Evolutionary conservation across 2,113 vertebrate genomes (phyloP).

Genomic region (Lycaon pictus): DNA sequence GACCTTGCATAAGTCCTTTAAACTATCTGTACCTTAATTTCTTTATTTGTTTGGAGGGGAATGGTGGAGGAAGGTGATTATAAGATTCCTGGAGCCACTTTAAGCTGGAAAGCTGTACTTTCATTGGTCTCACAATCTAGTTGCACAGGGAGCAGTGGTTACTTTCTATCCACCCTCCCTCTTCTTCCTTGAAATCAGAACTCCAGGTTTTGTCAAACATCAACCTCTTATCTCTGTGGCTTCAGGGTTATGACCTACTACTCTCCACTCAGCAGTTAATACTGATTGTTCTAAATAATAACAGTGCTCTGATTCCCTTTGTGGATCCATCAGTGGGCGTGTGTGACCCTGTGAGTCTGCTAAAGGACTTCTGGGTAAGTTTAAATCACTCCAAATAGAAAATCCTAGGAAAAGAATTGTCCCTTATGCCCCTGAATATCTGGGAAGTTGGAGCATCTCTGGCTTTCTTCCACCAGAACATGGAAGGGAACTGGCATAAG

Average conservation of each 20-base stretch:
- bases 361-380: not conserved
- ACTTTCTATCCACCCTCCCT: not conserved
- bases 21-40: not conserved
- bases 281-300: not conserved
- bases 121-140: not conserved
- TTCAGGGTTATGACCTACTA: not conserved
- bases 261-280: not conserved
- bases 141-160: not conserved
- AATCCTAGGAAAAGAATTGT: not conserved
- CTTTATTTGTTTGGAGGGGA: not conserved
- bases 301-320: not conserved
- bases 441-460: not conserved
- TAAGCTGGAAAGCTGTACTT: not conserved
- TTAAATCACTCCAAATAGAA: constrained; percentile 10
- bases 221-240: not conserved
- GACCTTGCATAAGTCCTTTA: constrained; percentile 49
- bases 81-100: not conserved
- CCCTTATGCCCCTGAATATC: not conserved
- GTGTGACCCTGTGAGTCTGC: not conserved
- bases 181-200: not conserved
- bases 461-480: not conserved
- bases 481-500: not conserved
- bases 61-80: not conserved
- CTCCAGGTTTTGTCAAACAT: not conserved
- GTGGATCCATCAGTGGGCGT: not conserved